Percentiles rank a stretch among this genome's conserved stretches.
phyloP scores from a whole-genome alignment of 2,113 vertebrate genomes.

The Cyanoderma ruficeps region DNA sequence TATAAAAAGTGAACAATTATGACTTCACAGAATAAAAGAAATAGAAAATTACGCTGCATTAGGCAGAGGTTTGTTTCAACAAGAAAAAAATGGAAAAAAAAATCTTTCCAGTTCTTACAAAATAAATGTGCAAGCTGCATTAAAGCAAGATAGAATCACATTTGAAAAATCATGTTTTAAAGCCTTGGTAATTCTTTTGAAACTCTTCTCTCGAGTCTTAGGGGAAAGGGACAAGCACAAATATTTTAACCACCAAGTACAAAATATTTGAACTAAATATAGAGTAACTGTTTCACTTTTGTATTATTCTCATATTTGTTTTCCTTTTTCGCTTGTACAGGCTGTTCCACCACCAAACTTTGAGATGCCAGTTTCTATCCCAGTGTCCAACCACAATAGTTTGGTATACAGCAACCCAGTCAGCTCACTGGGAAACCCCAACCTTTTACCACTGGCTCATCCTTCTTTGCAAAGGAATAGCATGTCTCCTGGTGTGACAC shows the following conservation, averaged over 20 bases:
- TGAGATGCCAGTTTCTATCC: slow-evolving; percentile 98
- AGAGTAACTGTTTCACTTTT: slow-evolving; percentile 32
- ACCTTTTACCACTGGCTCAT: slow-evolving; percentile 94
- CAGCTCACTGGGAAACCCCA: slow-evolving; percentile 94
- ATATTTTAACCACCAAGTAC: background rate
- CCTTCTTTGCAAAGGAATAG: slow-evolving; percentile 98
- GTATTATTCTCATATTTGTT: slow-evolving; percentile 40
- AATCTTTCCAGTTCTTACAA: background rate
- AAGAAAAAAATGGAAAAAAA: background rate
- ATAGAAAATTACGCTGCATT: slow-evolving; percentile 51
- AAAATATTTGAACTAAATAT: slow-evolving; percentile 44
- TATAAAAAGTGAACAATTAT: slow-evolving; percentile 65
- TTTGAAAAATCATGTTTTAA: slow-evolving; percentile 18
- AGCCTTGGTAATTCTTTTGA: background rate
- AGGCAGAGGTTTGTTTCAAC: slow-evolving; percentile 53
- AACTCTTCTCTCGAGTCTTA: background rate
- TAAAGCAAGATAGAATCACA: background rate
- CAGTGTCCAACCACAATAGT: slow-evolving; percentile 96
- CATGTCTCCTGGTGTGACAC: slow-evolving; percentile 96
- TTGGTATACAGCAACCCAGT: slow-evolving; percentile 94
- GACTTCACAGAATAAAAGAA: slow-evolving; percentile 60
- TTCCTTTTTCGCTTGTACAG: slow-evolving; percentile 73
- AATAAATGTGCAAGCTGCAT: background rate
- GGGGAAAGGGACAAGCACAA: background rate
- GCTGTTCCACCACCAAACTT: slow-evolving; percentile 96